Evolutionary conservation across 2,888 invertebrate genomes (phyloP).

Genomic region (Lochmaea crataegi): DNA sequence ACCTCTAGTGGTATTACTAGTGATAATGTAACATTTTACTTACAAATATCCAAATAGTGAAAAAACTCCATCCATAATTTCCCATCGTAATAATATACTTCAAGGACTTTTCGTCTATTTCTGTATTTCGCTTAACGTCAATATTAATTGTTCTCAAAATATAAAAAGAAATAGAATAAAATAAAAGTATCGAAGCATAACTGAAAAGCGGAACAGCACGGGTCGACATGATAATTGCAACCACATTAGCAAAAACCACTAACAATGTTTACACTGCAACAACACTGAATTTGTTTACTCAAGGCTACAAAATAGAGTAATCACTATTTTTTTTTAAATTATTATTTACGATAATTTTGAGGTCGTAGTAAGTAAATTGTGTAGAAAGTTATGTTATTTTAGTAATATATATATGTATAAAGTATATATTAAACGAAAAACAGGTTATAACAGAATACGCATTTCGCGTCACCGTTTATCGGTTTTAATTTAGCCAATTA

Average conservation of each 20-base stretch:
- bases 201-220: neutral
- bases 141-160: neutral
- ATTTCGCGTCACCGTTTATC: no score
- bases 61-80: conserved; percentile 17
- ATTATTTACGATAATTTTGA: no score
- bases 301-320: neutral
- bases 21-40: no score
- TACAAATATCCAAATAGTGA: conserved; percentile 36
- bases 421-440: no score
- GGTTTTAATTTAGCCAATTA: no score
- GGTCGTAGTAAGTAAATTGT: no score
- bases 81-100: neutral
- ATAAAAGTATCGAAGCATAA: neutral
- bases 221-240: neutral
- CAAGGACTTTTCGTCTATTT: neutral
- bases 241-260: neutral
- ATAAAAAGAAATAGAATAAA: neutral
- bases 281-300: neutral
- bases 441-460: no score
- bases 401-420: no score
- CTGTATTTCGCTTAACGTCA: neutral
- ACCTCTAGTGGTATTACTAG: no score
- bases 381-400: no score
- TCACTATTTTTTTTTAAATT: neutral
- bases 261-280: neutral